These are phyloP conservation scores for Perca fluviatilis DNA, from an alignment of 2,113 vertebrate genomes.

Conservation along the genomic window DNA sequence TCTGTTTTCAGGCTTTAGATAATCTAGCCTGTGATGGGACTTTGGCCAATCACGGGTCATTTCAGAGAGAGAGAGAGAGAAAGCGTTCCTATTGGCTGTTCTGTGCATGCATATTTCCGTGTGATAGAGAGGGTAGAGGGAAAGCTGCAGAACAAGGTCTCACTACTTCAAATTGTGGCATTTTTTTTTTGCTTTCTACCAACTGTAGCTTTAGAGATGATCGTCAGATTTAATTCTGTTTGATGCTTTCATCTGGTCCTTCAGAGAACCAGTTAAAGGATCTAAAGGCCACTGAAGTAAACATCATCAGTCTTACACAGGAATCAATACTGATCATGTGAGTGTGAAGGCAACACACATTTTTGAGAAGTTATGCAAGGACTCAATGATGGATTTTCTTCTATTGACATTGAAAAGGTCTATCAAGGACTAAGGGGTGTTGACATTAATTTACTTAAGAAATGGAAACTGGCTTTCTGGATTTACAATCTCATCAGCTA, in stretches of 20 bases:
- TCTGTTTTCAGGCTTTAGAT: too few relatives aligned
- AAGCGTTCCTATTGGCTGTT: too few relatives aligned
- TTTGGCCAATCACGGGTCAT: too few relatives aligned
- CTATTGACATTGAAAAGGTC: background rate
- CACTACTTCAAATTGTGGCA: too few relatives aligned
- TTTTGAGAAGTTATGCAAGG: background rate
- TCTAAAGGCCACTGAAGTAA: background rate
- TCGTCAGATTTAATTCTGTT: background rate
- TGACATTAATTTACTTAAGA: background rate
- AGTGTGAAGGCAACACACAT: background rate
- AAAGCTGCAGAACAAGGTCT: too few relatives aligned
- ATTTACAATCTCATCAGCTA: background rate
- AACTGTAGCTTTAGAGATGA: too few relatives aligned
- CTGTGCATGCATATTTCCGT: too few relatives aligned
- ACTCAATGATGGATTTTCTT: background rate
- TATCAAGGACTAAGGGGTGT: background rate
- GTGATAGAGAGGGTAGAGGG: too few relatives aligned
- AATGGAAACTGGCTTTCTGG: background rate
- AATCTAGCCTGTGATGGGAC: too few relatives aligned
- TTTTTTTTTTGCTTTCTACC: too few relatives aligned
- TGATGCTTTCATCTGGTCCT: background rate
- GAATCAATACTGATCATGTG: background rate
- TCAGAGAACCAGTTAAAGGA: background rate
- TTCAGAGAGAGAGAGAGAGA: too few relatives aligned
- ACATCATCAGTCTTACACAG: background rate